phyloP scores from a whole-genome alignment of 2,888 invertebrate genomes.

The Disparrhopalites patrizii region DNA sequence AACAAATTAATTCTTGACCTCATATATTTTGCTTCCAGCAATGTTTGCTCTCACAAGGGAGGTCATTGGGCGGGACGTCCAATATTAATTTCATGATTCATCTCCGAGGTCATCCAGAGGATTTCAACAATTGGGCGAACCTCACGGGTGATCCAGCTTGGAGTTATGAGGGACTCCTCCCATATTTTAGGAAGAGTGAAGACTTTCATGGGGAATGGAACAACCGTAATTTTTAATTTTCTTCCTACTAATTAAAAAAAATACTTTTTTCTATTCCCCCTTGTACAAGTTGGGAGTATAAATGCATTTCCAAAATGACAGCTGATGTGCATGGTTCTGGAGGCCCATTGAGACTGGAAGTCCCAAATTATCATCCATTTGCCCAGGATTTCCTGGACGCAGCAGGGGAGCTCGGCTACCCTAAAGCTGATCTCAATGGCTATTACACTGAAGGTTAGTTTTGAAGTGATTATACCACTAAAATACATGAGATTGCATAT shows the following conservation, averaged over 20 bases:
- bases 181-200: conserved; percentile 31
- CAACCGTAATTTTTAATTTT: conserved; percentile 11
- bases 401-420: conserved; percentile 59
- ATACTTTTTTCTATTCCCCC: no score
- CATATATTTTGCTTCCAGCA: conserved; percentile 17
- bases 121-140: conserved; percentile 32
- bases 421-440: conserved; percentile 55
- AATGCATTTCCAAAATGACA: neutral
- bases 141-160: conserved; percentile 28
- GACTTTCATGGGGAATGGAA: conserved; percentile 28
- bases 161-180: conserved; percentile 27
- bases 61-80: conserved; percentile 5
- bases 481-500: neutral
- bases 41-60: conserved; percentile 30
- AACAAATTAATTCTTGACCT: no score
- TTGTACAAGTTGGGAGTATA: neutral
- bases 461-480: neutral
- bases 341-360: conserved; percentile 49
- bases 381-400: conserved; percentile 58
- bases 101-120: conserved; percentile 15
- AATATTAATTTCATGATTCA: conserved; percentile 17
- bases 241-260: no score
- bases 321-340: conserved; percentile 36
- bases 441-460: conserved; percentile 50
- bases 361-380: conserved; percentile 58